phyloP scores from a whole-genome alignment of 2,113 vertebrate genomes.

The Gambusia affinis region DNA sequence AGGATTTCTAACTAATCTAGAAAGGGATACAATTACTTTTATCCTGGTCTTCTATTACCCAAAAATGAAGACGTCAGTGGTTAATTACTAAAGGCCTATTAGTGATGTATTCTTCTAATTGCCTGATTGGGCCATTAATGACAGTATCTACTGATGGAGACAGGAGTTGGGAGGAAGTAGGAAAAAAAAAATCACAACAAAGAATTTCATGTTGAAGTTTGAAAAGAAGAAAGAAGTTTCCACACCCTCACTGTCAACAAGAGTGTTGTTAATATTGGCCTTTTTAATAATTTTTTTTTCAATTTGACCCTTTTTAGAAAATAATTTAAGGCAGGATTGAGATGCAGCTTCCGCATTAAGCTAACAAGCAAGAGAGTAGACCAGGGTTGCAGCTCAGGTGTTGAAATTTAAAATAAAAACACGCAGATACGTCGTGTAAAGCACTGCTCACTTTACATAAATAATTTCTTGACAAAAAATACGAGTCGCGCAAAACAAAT shows the following conservation, averaged over 20 bases:
- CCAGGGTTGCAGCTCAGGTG: no score
- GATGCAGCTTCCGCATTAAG: no score
- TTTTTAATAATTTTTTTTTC: background rate
- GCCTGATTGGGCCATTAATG: slow-evolving; percentile 47
- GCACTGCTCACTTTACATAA: no score
- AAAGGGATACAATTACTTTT: slow-evolving; percentile 68
- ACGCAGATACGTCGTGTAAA: no score
- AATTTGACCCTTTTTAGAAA: no score
- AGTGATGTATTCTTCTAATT: slow-evolving; percentile 62
- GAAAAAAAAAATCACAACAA: background rate
- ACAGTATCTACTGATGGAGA: slow-evolving; percentile 27
- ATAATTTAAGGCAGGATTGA: no score
- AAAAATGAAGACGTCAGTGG: slow-evolving; percentile 66
- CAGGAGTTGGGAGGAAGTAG: slow-evolving; percentile 6
- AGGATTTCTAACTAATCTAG: slow-evolving; percentile 60
- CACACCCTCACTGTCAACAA: background rate
- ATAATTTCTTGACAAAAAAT: no score
- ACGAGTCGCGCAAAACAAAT: no score
- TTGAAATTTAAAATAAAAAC: no score
- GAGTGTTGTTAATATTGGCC: background rate
- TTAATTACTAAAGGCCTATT: slow-evolving; percentile 64
- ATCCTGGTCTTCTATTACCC: slow-evolving; percentile 49
- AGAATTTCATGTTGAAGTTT: background rate
- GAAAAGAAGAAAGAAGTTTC: background rate
- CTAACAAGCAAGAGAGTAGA: no score